These are phyloP conservation scores for Sapayoa aenigma DNA, from an alignment of 2,113 vertebrate species.

Conservation along the genomic window DNA sequence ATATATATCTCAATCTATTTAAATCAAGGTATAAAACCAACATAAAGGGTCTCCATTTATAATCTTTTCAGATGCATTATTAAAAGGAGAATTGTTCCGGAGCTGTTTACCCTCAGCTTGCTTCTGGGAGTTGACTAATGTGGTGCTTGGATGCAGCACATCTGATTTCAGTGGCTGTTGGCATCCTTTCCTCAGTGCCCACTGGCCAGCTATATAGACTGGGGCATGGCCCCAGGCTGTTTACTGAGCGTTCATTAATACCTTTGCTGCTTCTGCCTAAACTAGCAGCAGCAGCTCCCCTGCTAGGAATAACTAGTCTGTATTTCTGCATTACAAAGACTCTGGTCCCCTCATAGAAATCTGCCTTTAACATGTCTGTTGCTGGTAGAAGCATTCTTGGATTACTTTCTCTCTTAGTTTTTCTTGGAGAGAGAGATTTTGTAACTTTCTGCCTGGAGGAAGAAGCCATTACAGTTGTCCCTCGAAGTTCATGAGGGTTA, in stretches of 20 bases:
- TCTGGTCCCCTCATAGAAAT: neutral
- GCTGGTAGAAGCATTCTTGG: neutral
- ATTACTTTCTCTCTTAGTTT: neutral
- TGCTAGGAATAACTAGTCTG: neutral
- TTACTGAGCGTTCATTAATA: neutral
- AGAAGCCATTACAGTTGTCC: neutral
- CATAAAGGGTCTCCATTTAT: neutral
- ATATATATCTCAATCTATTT: neutral
- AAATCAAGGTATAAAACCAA: neutral
- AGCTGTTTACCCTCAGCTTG: neutral
- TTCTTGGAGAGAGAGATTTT: neutral
- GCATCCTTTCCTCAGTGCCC: neutral
- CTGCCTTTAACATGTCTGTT: neutral
- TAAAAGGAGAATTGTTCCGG: neutral
- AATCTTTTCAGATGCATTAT: neutral
- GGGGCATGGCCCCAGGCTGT: neutral
- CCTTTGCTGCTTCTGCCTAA: neutral
- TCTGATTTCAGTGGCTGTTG: neutral
- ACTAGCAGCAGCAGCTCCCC: neutral
- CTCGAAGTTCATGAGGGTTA: too few species aligned
- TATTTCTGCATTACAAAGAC: neutral
- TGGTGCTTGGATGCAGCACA: neutral
- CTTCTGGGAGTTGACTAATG: neutral
- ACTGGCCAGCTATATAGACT: neutral
- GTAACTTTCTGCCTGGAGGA: neutral